Conservation (phyloP, 2,113 vertebrate species). For the Empidonax alnorum region DNA sequence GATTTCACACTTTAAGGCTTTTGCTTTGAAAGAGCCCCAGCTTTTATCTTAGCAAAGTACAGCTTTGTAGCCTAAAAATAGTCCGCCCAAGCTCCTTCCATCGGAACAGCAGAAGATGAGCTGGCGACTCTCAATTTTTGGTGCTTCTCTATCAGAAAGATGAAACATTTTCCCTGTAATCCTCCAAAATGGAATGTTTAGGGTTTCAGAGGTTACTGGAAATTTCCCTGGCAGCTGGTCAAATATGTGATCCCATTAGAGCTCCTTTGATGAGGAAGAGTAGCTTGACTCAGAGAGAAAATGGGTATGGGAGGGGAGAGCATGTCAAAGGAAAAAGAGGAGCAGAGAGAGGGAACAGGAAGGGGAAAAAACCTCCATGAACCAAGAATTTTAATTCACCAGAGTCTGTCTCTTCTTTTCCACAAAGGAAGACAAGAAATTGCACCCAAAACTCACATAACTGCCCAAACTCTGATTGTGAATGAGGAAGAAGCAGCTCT, state of each 20-base stretch:
- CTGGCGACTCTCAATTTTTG: constrained; percentile 58
- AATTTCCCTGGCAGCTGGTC: constrained; percentile 71
- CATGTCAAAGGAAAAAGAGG: constrained; percentile 7
- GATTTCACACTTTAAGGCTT: constrained; percentile 62
- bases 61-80: constrained; percentile 72
- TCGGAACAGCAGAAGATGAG: constrained; percentile 55
- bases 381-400: constrained; percentile 61
- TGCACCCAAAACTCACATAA: constrained; percentile 56
- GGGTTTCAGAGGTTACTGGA: constrained; percentile 55
- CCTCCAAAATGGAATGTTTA: constrained; percentile 66
- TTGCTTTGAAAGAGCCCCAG: constrained; percentile 59
- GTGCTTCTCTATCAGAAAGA: constrained; percentile 63
- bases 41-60: constrained; percentile 68
- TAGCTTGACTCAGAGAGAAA: constrained; percentile 53
- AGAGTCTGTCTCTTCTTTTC: constrained; percentile 56
- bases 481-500: constrained; percentile 19
- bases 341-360: constrained; percentile 48
- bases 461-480: constrained; percentile 32
- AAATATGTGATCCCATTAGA: constrained; percentile 68
- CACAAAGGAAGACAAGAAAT: constrained; percentile 59
- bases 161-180: constrained; percentile 62
- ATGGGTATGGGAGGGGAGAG: background rate
- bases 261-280: constrained; percentile 61
- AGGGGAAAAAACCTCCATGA: constrained; percentile 23
- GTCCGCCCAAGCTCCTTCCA: constrained; percentile 48